Evolutionary conservation across 2,888 invertebrate species (phyloP).

Genomic region (Lochmaea crataegi): DNA sequence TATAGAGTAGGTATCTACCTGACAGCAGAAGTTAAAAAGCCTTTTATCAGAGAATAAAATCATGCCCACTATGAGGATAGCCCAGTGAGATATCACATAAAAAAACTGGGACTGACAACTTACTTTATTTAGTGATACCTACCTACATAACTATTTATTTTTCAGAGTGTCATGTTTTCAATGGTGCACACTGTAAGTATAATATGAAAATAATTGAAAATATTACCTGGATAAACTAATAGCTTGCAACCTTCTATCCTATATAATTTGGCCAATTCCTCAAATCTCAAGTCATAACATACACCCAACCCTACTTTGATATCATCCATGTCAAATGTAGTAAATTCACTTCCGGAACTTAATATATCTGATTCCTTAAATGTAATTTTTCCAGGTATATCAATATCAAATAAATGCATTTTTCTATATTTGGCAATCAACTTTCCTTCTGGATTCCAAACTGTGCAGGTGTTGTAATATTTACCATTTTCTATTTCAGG

Average conservation of each 20-base stretch:
- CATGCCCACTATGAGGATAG: too few species aligned
- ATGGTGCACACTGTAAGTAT: too few species aligned
- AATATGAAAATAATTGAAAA: too few species aligned
- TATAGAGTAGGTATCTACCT: too few species aligned
- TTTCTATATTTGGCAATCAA: conserved; percentile 87
- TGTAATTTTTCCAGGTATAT: conserved; percentile 91
- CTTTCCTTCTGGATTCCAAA: conserved; percentile 83
- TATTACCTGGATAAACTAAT: conserved; percentile 84
- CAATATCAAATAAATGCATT: conserved; percentile 95
- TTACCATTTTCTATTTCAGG: conserved; percentile 77
- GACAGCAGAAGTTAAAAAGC: too few species aligned
- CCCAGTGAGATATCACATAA: too few species aligned
- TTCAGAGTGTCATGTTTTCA: too few species aligned
- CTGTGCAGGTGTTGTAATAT: conserved; percentile 88
- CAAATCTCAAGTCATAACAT: conserved; percentile 94
- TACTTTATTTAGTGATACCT: too few species aligned
- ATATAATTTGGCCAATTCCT: conserved; percentile 85
- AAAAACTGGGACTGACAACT: too few species aligned
- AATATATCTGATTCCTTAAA: conserved; percentile 93
- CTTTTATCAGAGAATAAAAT: too few species aligned
- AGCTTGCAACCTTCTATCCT: conserved; percentile 81
- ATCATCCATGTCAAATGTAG: conserved; percentile 77
- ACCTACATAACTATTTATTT: too few species aligned
- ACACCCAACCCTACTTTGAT: conserved; percentile 90
- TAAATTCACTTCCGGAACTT: conserved; percentile 78